A percentile compares a stretch with the other conserved stretches of the same genome.
Evolutionary conservation across 2,113 vertebrate genomes (phyloP).

Genomic region (Eonycteris spelaea): DNA sequence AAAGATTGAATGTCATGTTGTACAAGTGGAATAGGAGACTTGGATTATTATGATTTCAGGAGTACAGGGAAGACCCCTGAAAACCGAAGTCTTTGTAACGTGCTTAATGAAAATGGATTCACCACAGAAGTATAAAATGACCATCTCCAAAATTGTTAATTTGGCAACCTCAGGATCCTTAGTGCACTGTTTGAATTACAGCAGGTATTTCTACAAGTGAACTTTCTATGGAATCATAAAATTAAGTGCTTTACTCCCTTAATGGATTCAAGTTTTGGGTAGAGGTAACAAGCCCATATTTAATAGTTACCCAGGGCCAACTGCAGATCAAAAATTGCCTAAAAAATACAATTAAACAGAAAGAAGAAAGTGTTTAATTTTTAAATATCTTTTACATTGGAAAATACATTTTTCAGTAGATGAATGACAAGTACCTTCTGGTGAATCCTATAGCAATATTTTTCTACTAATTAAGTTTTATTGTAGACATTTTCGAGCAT

Average conservation of each 20-base stretch:
- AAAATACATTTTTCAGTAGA: not conserved
- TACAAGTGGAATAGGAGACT: not conserved
- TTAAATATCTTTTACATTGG: not conserved
- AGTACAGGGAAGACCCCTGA: not conserved
- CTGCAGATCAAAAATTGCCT: not conserved
- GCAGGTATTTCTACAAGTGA: not conserved
- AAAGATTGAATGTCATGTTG: not conserved
- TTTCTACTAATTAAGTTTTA: not conserved
- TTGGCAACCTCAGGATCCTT: not conserved
- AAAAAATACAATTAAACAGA: not conserved
- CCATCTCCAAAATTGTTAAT: not conserved
- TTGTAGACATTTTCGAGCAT: not conserved
- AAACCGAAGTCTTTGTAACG: not conserved
- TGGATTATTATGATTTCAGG: not conserved
- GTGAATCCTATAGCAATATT: not conserved
- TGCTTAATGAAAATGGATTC: not conserved
- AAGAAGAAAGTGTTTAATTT: not conserved
- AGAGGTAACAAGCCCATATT: not conserved
- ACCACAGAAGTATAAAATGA: not conserved
- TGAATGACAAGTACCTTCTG: not conserved
- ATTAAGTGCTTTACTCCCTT: not conserved
- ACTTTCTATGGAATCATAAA: not conserved
- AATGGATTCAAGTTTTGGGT: not conserved
- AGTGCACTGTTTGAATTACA: not conserved
- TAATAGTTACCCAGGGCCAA: not conserved